A percentile compares a stretch with the other conserved stretches of the same genome.
These are phyloP conservation scores for Lasioglossum pauxillum DNA, from an alignment of 2,888 invertebrate species.

Conservation along the genomic window DNA sequence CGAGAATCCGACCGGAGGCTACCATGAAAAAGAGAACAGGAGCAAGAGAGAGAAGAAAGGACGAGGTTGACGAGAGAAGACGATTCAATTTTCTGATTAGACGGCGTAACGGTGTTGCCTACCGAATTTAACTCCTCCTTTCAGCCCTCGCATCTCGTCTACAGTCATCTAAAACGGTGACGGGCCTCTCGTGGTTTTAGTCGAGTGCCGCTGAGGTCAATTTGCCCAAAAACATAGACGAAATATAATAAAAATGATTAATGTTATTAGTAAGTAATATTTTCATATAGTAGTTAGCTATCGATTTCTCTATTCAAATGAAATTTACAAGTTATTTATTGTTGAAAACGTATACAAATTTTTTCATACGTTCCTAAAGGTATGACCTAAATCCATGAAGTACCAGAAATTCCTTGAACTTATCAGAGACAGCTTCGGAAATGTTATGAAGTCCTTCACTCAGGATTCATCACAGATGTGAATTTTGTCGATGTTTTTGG, in stretches of 20 bases:
- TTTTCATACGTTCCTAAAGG: too few species aligned
- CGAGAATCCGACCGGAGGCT: conserved; percentile 3
- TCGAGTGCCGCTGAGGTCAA: neutral
- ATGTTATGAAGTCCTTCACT: neutral
- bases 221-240: neutral
- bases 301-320: too few species aligned
- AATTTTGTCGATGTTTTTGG: neutral
- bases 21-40: conserved; percentile 21
- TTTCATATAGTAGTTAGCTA: too few species aligned
- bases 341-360: neutral
- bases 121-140: conserved; percentile 46
- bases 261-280: too few species aligned
- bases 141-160: neutral
- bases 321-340: too few species aligned
- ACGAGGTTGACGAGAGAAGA: conserved; percentile 41
- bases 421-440: neutral
- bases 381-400: neutral
- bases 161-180: conserved; percentile 6
- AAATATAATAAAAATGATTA: neutral
- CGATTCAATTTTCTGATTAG: conserved; percentile 81
- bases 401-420: neutral
- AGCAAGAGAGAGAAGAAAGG: neutral
- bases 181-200: neutral
- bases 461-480: neutral
- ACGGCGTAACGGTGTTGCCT: conserved; percentile 56